Evolutionary conservation across 2,888 invertebrate genomes (phyloP).

Genomic region (Tricholauxania praeusta): DNA sequence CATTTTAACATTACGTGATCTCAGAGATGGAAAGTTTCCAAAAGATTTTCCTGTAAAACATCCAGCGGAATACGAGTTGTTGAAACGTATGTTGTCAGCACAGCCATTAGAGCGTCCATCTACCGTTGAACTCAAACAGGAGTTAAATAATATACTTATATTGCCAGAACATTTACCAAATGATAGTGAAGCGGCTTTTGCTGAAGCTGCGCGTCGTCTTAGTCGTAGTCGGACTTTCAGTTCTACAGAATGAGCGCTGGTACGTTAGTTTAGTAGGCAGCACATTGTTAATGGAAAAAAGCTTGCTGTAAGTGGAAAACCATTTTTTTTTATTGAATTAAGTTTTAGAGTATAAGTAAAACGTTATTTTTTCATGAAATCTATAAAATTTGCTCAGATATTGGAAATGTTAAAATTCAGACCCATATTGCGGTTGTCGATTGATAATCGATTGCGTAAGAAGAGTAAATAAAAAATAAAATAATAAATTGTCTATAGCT

Average conservation of each 20-base stretch:
- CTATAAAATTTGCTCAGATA: no score
- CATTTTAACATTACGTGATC: slow-evolving; percentile 74
- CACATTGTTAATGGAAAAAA: not conserved
- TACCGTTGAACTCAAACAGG: slow-evolving; percentile 74
- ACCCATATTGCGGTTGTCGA: no score
- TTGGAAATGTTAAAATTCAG: no score
- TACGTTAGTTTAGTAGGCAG: not conserved
- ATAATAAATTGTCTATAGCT: no score
- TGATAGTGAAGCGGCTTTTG: slow-evolving; percentile 50
- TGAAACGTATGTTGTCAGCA: slow-evolving; percentile 82
- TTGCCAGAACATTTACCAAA: slow-evolving; percentile 52
- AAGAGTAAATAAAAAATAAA: no score
- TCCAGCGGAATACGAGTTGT: slow-evolving; percentile 77
- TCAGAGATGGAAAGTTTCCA: slow-evolving; percentile 79
- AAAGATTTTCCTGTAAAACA: slow-evolving; percentile 74
- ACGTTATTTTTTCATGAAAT: no score
- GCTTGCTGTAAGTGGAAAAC: not conserved
- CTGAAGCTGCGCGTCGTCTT: slow-evolving; percentile 53
- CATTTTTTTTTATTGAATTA: no score
- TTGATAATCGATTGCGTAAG: no score
- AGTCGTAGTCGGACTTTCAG: slow-evolving; percentile 60
- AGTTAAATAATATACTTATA: slow-evolving; percentile 56
- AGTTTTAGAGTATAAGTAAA: no score
- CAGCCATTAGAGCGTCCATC: slow-evolving; percentile 81
- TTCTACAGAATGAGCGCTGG: slow-evolving; percentile 49